Conservation (phyloP, 2,888 invertebrate species). For the Xylophagus ater region DNA sequence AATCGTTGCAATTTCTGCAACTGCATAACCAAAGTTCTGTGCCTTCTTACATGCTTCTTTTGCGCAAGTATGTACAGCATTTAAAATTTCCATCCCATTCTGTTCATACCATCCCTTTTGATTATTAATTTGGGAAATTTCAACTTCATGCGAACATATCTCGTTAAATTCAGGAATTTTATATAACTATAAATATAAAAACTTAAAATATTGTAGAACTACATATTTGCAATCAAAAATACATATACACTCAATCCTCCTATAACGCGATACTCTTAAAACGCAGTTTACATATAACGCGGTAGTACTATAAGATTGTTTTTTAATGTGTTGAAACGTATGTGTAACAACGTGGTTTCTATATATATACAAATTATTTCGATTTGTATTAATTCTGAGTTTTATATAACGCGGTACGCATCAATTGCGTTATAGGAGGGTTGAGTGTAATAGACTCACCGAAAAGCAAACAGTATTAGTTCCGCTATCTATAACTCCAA, state of each 20-base stretch:
- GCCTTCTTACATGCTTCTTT: conserved; percentile 59
- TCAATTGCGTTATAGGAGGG: no score
- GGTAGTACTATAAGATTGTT: no score
- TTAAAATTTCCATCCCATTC: conserved; percentile 74
- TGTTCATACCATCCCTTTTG: conserved; percentile 92
- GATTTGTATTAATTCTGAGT: no score
- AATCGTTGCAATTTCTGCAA: conserved; percentile 64
- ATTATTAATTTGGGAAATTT: conserved; percentile 67
- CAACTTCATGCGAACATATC: conserved; percentile 67
- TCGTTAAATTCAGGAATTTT: conserved; percentile 67
- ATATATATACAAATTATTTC: no score
- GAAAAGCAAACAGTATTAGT: conserved; percentile 85
- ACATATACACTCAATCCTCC: no score
- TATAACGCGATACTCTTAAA: no score
- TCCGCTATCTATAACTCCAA: conserved; percentile 92
- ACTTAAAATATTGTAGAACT: neutral
- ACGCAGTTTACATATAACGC: no score
- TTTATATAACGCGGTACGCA: no score
- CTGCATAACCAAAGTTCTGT: conserved; percentile 44
- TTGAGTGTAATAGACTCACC: conserved; percentile 41
- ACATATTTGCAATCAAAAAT: neutral
- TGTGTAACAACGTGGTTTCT: no score
- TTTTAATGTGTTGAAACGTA: no score
- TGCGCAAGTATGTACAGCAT: conserved; percentile 69
- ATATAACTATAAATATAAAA: conserved; percentile 49